phyloP scores from a whole-genome alignment of 2,888 invertebrate species.

The Oligia strigilis region DNA sequence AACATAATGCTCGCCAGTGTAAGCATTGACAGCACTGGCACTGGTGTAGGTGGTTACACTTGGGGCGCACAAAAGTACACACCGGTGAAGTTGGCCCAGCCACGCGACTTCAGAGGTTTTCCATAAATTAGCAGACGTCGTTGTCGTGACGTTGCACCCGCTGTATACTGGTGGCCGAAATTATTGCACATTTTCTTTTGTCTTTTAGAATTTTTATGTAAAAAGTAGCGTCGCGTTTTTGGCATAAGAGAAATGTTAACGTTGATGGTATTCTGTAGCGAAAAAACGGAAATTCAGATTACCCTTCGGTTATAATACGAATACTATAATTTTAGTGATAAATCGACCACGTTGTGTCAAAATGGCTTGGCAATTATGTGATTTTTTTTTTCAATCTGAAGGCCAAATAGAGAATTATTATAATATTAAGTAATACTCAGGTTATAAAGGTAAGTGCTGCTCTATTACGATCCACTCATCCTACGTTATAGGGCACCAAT shows the following conservation, averaged over 20 bases:
- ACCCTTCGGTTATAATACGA: not conserved
- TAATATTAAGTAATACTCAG: too few relatives aligned
- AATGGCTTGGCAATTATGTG: not conserved
- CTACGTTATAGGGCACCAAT: not conserved
- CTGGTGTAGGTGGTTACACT: conserved; percentile 62
- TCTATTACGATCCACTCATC: not conserved
- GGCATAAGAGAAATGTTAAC: not conserved
- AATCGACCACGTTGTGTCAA: not conserved
- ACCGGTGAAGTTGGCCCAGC: conserved; percentile 62
- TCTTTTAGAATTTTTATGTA: conserved; percentile 11
- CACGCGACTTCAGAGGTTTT: conserved; percentile 78
- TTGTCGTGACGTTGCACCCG: conserved; percentile 77
- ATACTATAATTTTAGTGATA: not conserved
- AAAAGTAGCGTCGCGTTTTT: not conserved
- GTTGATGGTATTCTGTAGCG: not conserved
- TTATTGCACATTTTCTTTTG: conserved; percentile 36
- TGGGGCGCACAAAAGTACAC: conserved; percentile 61
- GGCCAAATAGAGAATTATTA: too few relatives aligned
- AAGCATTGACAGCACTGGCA: conserved; percentile 56
- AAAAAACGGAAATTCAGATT: not conserved
- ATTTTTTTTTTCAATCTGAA: not conserved
- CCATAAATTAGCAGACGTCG: conserved; percentile 86
- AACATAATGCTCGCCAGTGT: conserved; percentile 48
- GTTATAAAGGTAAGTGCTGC: too few relatives aligned
- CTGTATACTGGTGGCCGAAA: conserved; percentile 71